Conservation (phyloP, 2,888 invertebrate genomes). For the Ochropleura leucogaster region DNA sequence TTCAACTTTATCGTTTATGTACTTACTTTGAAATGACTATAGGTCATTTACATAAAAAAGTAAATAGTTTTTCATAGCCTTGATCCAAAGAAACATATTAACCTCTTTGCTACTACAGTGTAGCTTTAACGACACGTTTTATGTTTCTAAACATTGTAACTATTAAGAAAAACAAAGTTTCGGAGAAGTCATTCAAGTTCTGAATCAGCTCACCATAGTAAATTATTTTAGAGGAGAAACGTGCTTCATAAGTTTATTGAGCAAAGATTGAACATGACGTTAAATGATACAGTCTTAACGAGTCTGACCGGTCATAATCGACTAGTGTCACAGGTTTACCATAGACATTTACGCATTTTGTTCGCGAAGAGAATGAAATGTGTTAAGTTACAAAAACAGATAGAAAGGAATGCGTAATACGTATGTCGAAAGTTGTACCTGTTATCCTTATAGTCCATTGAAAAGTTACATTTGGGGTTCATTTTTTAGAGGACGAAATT, state of each 20-base stretch:
- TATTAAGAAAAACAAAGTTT: conserved; percentile 21
- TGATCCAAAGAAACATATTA: conserved; percentile 10
- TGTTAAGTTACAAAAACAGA: too few relatives aligned
- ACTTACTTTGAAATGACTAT: neutral
- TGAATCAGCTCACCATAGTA: conserved; percentile 11
- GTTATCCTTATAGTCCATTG: too few relatives aligned
- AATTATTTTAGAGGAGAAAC: conserved; percentile 14
- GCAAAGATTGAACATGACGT: conserved; percentile 17
- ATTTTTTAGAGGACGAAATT: too few relatives aligned
- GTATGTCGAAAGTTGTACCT: too few relatives aligned
- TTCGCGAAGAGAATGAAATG: neutral
- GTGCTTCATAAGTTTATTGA: conserved; percentile 1
- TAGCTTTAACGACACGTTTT: conserved; percentile 19
- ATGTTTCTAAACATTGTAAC: neutral
- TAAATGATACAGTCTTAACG: neutral
- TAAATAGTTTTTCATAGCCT: neutral
- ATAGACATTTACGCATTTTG: neutral
- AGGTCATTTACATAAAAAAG: conserved; percentile 17
- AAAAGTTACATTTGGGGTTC: too few relatives aligned
- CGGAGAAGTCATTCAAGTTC: conserved; percentile 23
- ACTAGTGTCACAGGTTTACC: neutral
- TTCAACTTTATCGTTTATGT: conserved; percentile 6
- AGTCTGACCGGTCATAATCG: conserved; percentile 9
- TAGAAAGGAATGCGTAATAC: too few relatives aligned
- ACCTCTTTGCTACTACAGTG: neutral